A percentile compares a stretch with the other conserved stretches of the same genome.
These are phyloP conservation scores for Halisarca cf. caerulea DNA, from an alignment of 37 sponge, comb jelly and placozoan genomes.

Conservation along the genomic window DNA sequence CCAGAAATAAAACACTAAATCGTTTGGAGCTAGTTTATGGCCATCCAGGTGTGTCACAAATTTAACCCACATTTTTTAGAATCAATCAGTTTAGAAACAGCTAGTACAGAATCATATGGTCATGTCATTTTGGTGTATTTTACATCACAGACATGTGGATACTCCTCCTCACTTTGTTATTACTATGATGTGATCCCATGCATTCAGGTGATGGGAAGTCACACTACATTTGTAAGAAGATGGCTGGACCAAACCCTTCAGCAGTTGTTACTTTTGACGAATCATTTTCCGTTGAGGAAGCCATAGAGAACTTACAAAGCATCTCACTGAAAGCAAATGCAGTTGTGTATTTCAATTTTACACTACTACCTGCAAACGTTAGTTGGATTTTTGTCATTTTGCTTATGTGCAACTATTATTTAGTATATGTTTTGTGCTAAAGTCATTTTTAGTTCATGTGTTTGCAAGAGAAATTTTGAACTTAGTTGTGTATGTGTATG, in stretches of 20 bases:
- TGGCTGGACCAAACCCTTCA: constrained; percentile 2
- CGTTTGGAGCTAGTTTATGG: constrained; percentile 60
- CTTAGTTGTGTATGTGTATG: too few species aligned
- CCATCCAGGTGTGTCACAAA: constrained; percentile 4
- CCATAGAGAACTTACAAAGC: constrained; percentile 67
- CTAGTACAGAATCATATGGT: too few species aligned
- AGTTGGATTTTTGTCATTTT: too few species aligned
- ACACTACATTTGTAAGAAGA: constrained; percentile 77
- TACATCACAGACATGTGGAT: too few species aligned
- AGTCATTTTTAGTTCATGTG: too few species aligned
- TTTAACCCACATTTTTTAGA: too few species aligned
- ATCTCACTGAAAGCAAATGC: constrained; percentile 26
- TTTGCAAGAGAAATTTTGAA: too few species aligned
- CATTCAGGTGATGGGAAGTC: constrained; percentile 89
- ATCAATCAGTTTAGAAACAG: too few species aligned
- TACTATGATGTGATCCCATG: too few species aligned
- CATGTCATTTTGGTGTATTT: too few species aligned
- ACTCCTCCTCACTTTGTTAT: background rate
- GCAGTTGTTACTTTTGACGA: constrained; percentile 77
- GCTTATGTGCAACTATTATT: background rate
- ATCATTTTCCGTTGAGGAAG: constrained; percentile 69
- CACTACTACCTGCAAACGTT: constrained; percentile 30
- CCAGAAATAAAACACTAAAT: background rate
- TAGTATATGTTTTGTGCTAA: too few species aligned
- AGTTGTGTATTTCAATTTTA: constrained; percentile 45